A percentile compares a stretch with the other conserved stretches of the same genome.
Evolutionary conservation across 2,888 invertebrate genomes (phyloP).

Genomic region (Eristalis tenax): DNA sequence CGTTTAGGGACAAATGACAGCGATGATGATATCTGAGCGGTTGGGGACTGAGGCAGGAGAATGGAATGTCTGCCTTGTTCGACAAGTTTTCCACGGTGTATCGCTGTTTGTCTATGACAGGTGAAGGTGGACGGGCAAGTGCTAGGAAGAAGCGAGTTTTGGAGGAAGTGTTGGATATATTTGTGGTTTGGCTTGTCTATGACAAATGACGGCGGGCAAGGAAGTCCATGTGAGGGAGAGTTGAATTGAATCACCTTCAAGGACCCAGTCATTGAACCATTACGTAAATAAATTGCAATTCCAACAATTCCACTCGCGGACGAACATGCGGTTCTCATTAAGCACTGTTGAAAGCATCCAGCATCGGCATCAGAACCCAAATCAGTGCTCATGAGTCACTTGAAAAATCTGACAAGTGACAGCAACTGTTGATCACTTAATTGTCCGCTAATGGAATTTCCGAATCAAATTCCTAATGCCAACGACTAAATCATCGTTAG

Average conservation of each 20-base stretch:
- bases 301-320: neutral
- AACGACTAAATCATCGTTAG: slow-evolving; percentile 61
- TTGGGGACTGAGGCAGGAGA: neutral
- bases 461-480: slow-evolving; percentile 48
- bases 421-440: slow-evolving; percentile 51
- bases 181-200: neutral
- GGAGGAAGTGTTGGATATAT: neutral
- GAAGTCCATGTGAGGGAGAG: too few relatives aligned
- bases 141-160: neutral
- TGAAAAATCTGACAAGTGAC: neutral
- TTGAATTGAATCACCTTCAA: neutral
- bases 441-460: slow-evolving; percentile 45
- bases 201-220: too few relatives aligned
- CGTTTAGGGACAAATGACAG: neutral
- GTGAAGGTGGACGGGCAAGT: neutral
- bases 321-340: neutral
- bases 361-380: neutral
- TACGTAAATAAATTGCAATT: neutral
- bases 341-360: neutral
- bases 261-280: neutral
- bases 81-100: neutral
- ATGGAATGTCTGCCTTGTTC: neutral
- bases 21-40: neutral
- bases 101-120: neutral
- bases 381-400: neutral